Evolutionary conservation across 1,140 invertebrate genomes (phyloP).

Genomic region (Reticulitermes speratus): DNA sequence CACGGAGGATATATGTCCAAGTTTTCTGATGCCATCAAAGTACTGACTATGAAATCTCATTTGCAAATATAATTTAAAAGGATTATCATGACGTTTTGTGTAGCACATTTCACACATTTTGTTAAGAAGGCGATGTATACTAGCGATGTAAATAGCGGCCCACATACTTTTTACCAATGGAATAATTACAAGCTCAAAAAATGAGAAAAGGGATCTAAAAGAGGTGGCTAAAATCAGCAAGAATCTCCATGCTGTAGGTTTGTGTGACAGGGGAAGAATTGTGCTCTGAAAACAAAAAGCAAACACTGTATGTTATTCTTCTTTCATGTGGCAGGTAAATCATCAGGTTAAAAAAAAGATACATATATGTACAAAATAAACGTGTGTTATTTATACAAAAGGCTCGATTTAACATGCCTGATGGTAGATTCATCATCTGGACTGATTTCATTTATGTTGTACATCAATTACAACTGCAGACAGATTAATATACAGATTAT

Average conservation of each 20-base stretch:
- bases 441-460: slow-evolving; percentile 1
- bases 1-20: too few species aligned
- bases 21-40: too few species aligned
- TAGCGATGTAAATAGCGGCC: background rate
- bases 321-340: background rate
- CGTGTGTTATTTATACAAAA: background rate
- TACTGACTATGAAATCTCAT: background rate
- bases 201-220: background rate
- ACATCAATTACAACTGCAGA: slow-evolving; percentile 16
- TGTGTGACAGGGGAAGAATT: background rate
- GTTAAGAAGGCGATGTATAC: background rate
- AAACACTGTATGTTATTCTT: background rate
- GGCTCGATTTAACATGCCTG: background rate
- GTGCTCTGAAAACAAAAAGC: background rate
- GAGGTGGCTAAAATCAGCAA: too few species aligned
- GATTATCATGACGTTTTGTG: background rate
- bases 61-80: slow-evolving; percentile 10
- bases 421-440: background rate
- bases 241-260: background rate
- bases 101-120: background rate
- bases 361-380: slow-evolving; percentile 1
- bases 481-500: slow-evolving; percentile 9
- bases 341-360: background rate
- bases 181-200: background rate
- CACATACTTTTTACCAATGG: background rate